Evolutionary conservation across 2,113 vertebrate genomes (phyloP).

Genomic region (Pseudonaja textilis): DNA sequence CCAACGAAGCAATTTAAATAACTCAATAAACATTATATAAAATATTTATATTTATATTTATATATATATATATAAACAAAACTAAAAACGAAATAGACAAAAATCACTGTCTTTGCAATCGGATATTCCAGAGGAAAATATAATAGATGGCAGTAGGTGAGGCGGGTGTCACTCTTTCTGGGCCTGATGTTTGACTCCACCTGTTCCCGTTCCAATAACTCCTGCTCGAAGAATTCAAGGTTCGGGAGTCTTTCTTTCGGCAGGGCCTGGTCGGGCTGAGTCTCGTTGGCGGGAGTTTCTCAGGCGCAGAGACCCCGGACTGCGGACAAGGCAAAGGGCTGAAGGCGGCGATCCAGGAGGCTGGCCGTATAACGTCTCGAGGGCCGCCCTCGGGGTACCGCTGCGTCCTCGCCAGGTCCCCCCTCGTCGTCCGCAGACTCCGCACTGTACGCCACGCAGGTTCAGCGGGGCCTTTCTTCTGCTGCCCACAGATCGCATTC

Average conservation of each 20-base stretch:
- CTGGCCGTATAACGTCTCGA: slow-evolving; percentile 69
- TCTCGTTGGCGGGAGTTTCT: neutral
- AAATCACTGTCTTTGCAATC: slow-evolving; percentile 75
- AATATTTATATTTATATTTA: slow-evolving; percentile 75
- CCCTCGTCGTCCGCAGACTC: neutral
- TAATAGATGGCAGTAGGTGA: slow-evolving; percentile 42
- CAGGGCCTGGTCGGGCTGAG: neutral
- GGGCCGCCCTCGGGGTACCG: slow-evolving; percentile 55
- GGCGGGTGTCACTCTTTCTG: slow-evolving; percentile 50
- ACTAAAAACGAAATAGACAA: slow-evolving; percentile 27
- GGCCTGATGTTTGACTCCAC: slow-evolving; percentile 48
- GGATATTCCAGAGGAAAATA: slow-evolving; percentile 77
- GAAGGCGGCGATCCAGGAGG: slow-evolving; percentile 49
- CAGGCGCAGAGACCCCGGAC: neutral
- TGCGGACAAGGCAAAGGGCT: slow-evolving; percentile 8
- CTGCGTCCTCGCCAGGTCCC: neutral
- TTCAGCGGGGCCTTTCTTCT: slow-evolving; percentile 27
- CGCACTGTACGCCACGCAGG: no score
- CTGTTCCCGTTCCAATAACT: slow-evolving; percentile 55
- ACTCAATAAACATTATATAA: slow-evolving; percentile 94
- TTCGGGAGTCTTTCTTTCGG: slow-evolving; percentile 25
- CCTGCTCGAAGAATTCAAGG: slow-evolving; percentile 59
- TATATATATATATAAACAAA: slow-evolving; percentile 59
- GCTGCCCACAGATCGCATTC: slow-evolving; percentile 93
- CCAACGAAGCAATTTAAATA: slow-evolving; percentile 90